Evolutionary conservation across 2,888 invertebrate genomes (phyloP), one percentile per base, ranked within the genome.

Genomic region (Platynereis dumerilii): DNA sequence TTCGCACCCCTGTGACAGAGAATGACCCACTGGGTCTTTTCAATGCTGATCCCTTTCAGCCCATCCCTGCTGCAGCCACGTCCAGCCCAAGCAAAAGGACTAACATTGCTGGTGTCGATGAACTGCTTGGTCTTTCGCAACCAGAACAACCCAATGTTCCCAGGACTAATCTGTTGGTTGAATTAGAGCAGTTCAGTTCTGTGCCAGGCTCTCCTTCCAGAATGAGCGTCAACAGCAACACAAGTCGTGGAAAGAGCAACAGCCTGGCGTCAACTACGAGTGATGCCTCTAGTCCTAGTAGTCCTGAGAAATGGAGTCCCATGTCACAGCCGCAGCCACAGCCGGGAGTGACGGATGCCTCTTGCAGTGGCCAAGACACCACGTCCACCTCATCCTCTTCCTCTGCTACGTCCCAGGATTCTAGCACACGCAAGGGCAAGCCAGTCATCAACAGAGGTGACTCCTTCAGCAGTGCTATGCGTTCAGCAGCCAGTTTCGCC

Each of bases 21-120:
- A 94, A 95, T 83, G 96, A 96, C 86, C 96, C 96, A 0, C 86
- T 96, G 26, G 96, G 95, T 5, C 93, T 94, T 2, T 86, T 95
- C 67, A 66, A 68, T 22, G 24, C 29, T 12, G 45, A 39, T 1
- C 54, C 53, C 5, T 29, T 59, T 22, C 45, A 24, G 34, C 54
- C 64, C 3, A 26, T 48, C 17, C 48, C 59, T 61, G 44, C 62
- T 63, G 42, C 26, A 5, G 24, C 44, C 24, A 15, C 44, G 24
- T 34, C 56, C 22, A 44, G n/a, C 12, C 27, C 55, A 12, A 17
- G 15, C 27, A 55, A 55, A 55, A 62, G 22, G 22, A 39, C n/a
- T 5, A 10, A 29, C 27, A 39, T 26, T 44, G 62, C 57, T 15
- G 62, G 42, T n/a, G 15, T 56, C 27, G 54, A 34, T 26, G 42